Evolutionary conservation across 2,888 invertebrate species (phyloP), one percentile per base, ranked within the genome.

Genomic region (Nemotelus nigrinus): DNA sequence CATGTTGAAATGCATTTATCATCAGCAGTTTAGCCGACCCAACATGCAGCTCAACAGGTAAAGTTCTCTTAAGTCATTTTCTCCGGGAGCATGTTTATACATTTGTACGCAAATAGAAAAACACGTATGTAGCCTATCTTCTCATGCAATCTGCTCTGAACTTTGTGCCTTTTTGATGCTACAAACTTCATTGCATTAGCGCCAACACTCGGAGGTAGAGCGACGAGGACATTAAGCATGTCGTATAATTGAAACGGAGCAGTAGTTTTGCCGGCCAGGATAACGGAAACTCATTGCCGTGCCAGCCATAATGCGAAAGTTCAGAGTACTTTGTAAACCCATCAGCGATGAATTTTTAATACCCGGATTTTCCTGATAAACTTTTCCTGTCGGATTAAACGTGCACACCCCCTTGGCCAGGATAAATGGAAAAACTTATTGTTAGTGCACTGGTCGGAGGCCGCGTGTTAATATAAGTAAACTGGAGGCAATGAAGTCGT

Each of bases 271-370:
- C 75, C 57, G 10, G 60, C 60, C 39, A 60, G 60, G 39, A 60
- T 60, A 60, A 60, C 60, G 60, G 7, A 3, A 10, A 25, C 25
- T 43, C 4, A 41, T 60, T 60, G 3, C 41, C 60, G 45, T 65
- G 45, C 41, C 47, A 47, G 65, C 47, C 65, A 45, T 7, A 7
- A 45, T 45, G 25, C 25, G 45, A 60, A 58, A 60, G 67, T 44
- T 58, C 8, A 60, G 48, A 74, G 74, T 65, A 39, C 75, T 78
- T 78, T 47, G 64, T 64, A 60, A 78, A 78, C 78, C 25, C 75
- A 78, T 78, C 67, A 67, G 43, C 67, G 74, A 74, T 67, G 74
- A 78, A 74, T 78, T 74, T 78, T 78, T 78, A 74, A 78, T 75
- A 57, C 67, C 47, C 78, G 60, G 75, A 74, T 74, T 78, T 74